Evolutionary conservation across 2,797 vertebrate species (phyloP).

Genomic region (Mareca strepera): DNA sequence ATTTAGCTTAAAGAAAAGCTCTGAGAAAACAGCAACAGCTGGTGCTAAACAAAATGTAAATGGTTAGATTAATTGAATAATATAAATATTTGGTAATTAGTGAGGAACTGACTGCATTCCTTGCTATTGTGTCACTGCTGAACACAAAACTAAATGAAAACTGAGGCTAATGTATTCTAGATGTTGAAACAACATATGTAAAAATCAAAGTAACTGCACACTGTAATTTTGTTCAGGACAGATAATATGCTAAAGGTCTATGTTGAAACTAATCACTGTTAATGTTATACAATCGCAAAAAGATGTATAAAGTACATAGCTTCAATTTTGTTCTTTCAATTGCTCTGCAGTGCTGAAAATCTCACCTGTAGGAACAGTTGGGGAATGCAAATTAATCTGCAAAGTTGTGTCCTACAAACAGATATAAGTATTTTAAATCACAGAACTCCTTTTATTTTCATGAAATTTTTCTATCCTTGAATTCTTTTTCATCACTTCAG

Average conservation of each 20-base stretch:
- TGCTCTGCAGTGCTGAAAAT: not conserved
- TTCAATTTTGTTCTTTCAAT: not conserved
- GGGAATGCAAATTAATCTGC: not conserved
- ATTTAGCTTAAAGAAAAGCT: constrained; percentile 35
- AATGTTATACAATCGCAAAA: not conserved
- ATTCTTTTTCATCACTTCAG: not conserved
- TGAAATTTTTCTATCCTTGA: not conserved
- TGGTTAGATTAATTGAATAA: not conserved
- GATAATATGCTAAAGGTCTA: not conserved
- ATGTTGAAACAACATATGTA: not conserved
- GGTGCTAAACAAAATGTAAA: constrained; percentile 25
- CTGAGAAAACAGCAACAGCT: constrained; percentile 49
- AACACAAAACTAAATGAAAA: constrained; percentile 8
- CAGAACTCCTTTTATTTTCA: not conserved
- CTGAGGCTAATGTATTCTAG: not conserved
- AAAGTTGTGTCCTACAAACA: not conserved
- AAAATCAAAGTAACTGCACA: not conserved
- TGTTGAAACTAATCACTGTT: not conserved
- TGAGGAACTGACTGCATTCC: not conserved
- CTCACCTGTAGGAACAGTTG: not conserved
- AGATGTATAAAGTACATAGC: not conserved
- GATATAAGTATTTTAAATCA: not conserved
- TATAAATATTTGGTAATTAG: not conserved
- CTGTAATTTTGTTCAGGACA: not conserved
- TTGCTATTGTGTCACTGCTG: not conserved